Evolutionary conservation across 1,140 invertebrate genomes (phyloP), one percentile per base, ranked within the genome.

Genomic region (Drosophila murphyi): DNA sequence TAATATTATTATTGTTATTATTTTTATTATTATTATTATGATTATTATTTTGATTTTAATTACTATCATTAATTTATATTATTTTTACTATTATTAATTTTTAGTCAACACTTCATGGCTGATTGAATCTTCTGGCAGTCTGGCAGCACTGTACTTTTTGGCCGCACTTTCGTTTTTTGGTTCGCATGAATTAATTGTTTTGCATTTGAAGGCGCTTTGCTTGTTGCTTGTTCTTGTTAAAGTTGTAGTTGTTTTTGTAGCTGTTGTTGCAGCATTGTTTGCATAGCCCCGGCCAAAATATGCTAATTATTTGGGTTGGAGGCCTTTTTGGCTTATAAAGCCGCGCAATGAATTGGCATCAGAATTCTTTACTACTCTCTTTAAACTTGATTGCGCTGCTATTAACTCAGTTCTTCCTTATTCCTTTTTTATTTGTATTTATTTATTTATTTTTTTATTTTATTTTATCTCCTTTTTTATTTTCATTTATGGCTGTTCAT

Each of bases 101-200:
- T 20, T 20, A 20, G 20, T 1, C 20, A 20, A 20, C 20, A 20
- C 20, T 20, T 20, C 1, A 20, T 41, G 1, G 3, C 3, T 39
- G 7, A 8, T 43, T 3, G 2, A 3, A 37, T 37, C 45, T 69
- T 34, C 35, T 31, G 28, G 31, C 6, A 39, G 28, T 41, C 10
- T 35, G 31, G 7, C 1, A 47, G 12, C 54, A 67, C 60, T 71
- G 51, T 63, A 10, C 48, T 29, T 4, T 10, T 39, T 34, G 48
- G n/a, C 20, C 29, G 43, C 12, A 61, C 62, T 64, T 64, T n/a
- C 47, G 37, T n/a, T 31, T 45, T 45, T 5, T 39, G 52, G 60
- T 61, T 76, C 61, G 51, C 57, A 57, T 56, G 54, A 45, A 89
- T 88, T 88, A 88, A 89, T 88, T 88, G 73, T 72, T 88, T 85